Evolutionary conservation across 2,113 vertebrate species (phyloP), one percentile per base, ranked within the genome.

Genomic region (Chrysemys picta): DNA sequence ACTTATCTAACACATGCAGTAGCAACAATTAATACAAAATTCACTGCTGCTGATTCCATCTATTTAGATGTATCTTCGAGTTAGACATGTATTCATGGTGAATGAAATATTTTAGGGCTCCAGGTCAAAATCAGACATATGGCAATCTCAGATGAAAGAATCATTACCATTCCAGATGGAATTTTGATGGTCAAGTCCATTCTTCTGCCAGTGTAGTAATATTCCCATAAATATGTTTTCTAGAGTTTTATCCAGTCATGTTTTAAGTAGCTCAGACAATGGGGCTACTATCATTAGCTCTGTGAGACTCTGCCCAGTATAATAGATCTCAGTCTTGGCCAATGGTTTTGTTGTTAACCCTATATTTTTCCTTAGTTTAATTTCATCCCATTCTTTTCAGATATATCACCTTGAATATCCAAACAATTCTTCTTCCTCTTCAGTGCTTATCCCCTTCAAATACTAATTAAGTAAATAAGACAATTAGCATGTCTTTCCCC

Each of bases 131-230:
- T 29, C 0, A 87, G 22, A 65, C 4, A 27, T 52, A 69, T 1
- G 91, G 22, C 91, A 91, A 83, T 47, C 31, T 54, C 62, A 83
- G 35, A 53, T 53, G 84, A 38, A 2, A 81, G 24, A 84, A 79
- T 90, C 24, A 12, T 35, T 81, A 79, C 1, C 59, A 14, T 90
- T 85, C 59, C 80, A 42, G 17, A 19, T 2, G 75, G 53, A 57
- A 12, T 80, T 65, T 38, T 0, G 0, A 21, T 82, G 42, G 25
- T 13, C 4, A 42, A 56, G 38, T 57, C 38, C 25, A 17, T 42
- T 42, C 52, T 7, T n/a, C 38, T 25, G 35, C 13, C 22, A 57
- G 27, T 56, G 54, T 17, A 82, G 38, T n/a, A 53, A 81, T 38
- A 38, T 19, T 19, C 16, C 62, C 35, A 69, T 69, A n/a, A 69